Evolutionary conservation across 92 coral and sea anemone genomes (phyloP).

Genomic region (Zoanthus gigantus): DNA sequence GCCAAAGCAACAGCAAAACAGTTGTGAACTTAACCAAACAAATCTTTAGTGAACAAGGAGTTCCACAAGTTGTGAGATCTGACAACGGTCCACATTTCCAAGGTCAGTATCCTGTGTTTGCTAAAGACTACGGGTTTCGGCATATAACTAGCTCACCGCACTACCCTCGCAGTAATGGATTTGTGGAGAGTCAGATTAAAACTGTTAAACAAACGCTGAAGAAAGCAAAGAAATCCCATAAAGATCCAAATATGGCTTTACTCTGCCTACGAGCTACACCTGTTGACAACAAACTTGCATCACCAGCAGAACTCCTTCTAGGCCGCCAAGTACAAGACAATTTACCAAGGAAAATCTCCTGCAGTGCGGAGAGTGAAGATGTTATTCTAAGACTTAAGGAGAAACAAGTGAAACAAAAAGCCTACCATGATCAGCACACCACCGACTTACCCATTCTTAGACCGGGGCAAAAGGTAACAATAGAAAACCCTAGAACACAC

Average conservation of each 20-base stretch:
- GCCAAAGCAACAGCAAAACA: constrained; percentile 64
- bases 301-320: constrained; percentile 30
- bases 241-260: constrained; percentile 20
- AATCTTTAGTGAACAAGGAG: constrained; percentile 67
- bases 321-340: constrained; percentile 33
- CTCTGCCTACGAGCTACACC: constrained; percentile 34
- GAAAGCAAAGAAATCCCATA: constrained; percentile 27
- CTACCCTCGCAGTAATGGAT: constrained; percentile 62
- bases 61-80: constrained; percentile 56
- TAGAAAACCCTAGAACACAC: constrained; percentile 27
- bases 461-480: constrained; percentile 32
- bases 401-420: constrained; percentile 28
- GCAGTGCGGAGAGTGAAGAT: constrained; percentile 27
- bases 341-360: constrained; percentile 19
- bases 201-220: constrained; percentile 40
- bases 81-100: constrained; percentile 74
- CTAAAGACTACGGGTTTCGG: constrained; percentile 62
- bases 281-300: constrained; percentile 22
- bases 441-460: constrained; percentile 22
- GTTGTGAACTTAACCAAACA: constrained; percentile 65
- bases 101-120: constrained; percentile 51
- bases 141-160: constrained; percentile 71
- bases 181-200: constrained; percentile 68
- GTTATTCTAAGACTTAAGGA: constrained; percentile 14
- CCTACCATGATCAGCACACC: constrained; percentile 25